Percentiles rank a stretch among this genome's conserved stretches.
These are phyloP conservation scores for Leptopilina drosophilae DNA, from an alignment of 2,888 invertebrate genomes.

Conservation along the genomic window DNA sequence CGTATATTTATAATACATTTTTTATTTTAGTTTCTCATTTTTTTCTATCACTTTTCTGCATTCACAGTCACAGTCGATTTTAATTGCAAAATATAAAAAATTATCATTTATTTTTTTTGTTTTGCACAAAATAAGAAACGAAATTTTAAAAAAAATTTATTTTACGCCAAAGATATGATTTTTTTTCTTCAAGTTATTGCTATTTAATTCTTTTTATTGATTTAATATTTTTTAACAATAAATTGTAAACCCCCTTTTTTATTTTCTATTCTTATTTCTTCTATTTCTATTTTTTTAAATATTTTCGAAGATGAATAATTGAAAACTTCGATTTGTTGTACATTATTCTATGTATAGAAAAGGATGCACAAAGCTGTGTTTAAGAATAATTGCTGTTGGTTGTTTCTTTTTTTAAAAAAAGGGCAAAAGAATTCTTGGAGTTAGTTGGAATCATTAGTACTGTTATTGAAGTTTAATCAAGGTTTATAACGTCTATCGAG, in stretches of 20 bases:
- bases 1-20: slow-evolving; percentile 23
- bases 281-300: neutral
- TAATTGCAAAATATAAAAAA: neutral
- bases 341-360: neutral
- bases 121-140: neutral
- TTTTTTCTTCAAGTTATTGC: neutral
- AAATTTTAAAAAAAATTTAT: slow-evolving; percentile 5
- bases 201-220: neutral
- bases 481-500: slow-evolving; percentile 1
- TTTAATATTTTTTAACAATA: slow-evolving; percentile 22
- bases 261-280: slow-evolving; percentile 15
- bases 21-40: slow-evolving; percentile 17
- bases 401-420: slow-evolving; percentile 42
- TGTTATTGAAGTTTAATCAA: slow-evolving; percentile 43
- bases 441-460: slow-evolving; percentile 58
- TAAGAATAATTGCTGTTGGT: slow-evolving; percentile 11
- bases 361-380: slow-evolving; percentile 27
- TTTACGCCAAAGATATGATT: neutral
- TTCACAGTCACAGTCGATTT: slow-evolving; percentile 26
- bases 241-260: neutral
- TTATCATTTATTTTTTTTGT: neutral
- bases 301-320: slow-evolving; percentile 14
- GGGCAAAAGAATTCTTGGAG: slow-evolving; percentile 59
- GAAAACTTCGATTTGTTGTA: slow-evolving; percentile 3
- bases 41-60: slow-evolving; percentile 24